Evolutionary conservation across 1,140 invertebrate genomes (phyloP), one percentile per base, ranked within the genome.

Genomic region (Antheraea pernyi): DNA sequence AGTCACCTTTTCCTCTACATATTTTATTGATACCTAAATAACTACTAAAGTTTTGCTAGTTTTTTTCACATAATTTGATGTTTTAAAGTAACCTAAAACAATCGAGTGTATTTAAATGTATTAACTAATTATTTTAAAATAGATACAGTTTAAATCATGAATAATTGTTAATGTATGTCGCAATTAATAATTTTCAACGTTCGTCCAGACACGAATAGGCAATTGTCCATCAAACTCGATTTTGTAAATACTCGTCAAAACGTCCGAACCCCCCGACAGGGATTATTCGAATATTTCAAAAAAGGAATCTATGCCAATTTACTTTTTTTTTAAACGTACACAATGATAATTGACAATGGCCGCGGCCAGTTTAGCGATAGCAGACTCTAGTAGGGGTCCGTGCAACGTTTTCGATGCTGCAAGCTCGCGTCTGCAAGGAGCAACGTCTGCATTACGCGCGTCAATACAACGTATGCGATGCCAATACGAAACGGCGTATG

Each of bases 371-470:
- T 42, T 22, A 36, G 19, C 7, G 60, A 22, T 36, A n/a, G 30
- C 60, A 19, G 30, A 16, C 53, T 36, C 39, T 13, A 58, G 13
- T 22, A 42, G 9, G 65, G 65, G 65, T 19, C 46, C 59, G 53
- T 73, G 75, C 76, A 73, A 75, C 71, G 73, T 60, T 37, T 67
- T 62, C 39, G 66, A 67, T 19, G 77, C 73, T 70, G 70, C 70
- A 70, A 68, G 72, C 73, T 76, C 62, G 16, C 36, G 59, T 59
- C 63, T 69, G 65, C 71, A 39, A 7, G 22, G 13, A 13, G 46
- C 36, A 0, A 59, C 67, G 22, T 22, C 53, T 59, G 64, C 39
- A 39, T 11, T 18, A 19, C 19, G 62, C 42, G 64, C 39, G 39
- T 48, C 64, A 65, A 65, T 19, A 46, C 19, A 37, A 22, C 64